These are phyloP conservation scores for Hemiprocne comata DNA, from an alignment of 2,113 vertebrate genomes.

Conservation along the genomic window DNA sequence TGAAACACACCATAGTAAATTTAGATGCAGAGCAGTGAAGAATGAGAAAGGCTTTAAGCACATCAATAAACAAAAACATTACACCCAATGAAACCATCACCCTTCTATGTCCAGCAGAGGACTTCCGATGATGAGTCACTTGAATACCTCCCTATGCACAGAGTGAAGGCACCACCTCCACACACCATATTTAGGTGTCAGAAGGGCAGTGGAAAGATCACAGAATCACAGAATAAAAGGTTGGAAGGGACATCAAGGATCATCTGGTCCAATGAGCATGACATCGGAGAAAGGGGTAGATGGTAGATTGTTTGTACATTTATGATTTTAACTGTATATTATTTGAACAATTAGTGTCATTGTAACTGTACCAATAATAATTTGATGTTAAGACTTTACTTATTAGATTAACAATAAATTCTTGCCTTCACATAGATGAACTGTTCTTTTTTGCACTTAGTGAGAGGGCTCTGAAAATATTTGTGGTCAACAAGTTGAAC, in stretches of 20 bases:
- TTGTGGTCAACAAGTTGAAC: background rate
- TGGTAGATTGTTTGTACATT: no score
- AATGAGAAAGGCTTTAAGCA: background rate
- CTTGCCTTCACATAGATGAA: background rate
- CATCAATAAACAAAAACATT: background rate
- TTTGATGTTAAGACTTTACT: background rate
- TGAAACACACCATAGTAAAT: background rate
- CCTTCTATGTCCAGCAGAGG: background rate
- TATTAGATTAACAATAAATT: background rate
- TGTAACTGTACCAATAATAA: background rate
- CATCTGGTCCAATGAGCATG: background rate
- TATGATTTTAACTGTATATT: background rate
- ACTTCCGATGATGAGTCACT: background rate
- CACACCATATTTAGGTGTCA: background rate
- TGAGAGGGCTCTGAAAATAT: background rate
- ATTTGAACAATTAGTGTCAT: background rate
- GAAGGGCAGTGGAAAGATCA: background rate
- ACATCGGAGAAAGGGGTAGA: background rate
- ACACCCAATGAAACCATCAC: background rate
- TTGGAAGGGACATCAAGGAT: background rate
- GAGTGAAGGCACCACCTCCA: background rate
- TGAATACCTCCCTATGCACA: background rate
- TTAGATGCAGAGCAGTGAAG: background rate
- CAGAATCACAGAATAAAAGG: background rate
- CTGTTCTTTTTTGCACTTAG: background rate